Conservation (phyloP, 2,888 invertebrate species). For the Campaea margaritaria region DNA sequence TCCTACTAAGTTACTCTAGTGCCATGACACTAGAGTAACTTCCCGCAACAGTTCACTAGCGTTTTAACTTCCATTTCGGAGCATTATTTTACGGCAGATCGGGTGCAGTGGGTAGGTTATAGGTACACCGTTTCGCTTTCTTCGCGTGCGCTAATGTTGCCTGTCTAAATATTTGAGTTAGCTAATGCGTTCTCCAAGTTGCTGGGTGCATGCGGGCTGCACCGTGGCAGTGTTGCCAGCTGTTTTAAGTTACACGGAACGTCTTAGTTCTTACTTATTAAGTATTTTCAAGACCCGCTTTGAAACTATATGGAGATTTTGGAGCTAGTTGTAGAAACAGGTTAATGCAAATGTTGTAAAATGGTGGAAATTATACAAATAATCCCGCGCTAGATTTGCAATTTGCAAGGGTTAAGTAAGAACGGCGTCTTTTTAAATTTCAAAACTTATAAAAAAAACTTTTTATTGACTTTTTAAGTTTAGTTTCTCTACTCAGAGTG, state of each 20-base stretch:
- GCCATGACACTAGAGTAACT: too few species aligned
- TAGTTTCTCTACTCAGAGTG: too few species aligned
- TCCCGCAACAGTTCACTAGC: too few species aligned
- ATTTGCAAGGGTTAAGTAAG: too few species aligned
- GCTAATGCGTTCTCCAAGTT: constrained; percentile 55
- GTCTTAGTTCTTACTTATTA: background rate
- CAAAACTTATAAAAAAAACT: too few species aligned
- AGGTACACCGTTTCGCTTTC: constrained; percentile 56
- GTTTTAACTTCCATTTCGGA: too few species aligned
- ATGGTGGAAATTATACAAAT: background rate
- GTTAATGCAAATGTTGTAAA: background rate
- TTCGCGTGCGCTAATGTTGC: constrained; percentile 44
- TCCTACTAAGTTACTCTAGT: too few species aligned
- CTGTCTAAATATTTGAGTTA: constrained; percentile 69
- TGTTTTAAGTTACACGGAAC: constrained; percentile 6
- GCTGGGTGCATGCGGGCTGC: constrained; percentile 46
- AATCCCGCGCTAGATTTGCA: too few species aligned
- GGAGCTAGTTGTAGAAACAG: background rate
- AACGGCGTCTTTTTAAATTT: too few species aligned
- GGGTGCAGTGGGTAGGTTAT: constrained; percentile 11
- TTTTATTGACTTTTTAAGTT: too few species aligned
- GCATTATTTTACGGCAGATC: background rate
- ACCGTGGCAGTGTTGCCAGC: constrained; percentile 20
- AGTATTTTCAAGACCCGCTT: background rate
- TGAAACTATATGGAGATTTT: background rate